Percentiles rank a stretch among this genome's conserved stretches.
These are phyloP conservation scores for Lacanobia wlatinum DNA, from an alignment of 2,888 invertebrate genomes.

Conservation along the genomic window DNA sequence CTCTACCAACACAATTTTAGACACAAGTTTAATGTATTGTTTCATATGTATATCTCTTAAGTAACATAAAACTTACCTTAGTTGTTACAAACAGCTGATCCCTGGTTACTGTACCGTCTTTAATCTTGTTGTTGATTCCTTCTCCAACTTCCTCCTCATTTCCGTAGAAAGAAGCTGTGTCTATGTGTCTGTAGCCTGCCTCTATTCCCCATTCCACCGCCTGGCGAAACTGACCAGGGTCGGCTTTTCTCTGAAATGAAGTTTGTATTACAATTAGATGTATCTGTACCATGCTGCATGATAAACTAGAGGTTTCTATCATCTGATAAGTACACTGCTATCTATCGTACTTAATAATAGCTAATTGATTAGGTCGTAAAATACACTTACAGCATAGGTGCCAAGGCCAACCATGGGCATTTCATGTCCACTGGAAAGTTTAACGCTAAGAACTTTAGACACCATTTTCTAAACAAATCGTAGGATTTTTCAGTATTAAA, in stretches of 20 bases:
- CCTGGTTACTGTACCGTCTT: conserved; percentile 84
- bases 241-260: conserved; percentile 78
- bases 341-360: neutral
- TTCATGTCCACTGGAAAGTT: conserved; percentile 88
- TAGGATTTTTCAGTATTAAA: too few relatives aligned
- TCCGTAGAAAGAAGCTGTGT: conserved; percentile 87
- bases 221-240: conserved; percentile 78
- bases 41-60: too few relatives aligned
- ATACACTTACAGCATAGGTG: conserved; percentile 89
- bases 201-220: conserved; percentile 89
- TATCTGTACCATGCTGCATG: neutral
- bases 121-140: conserved; percentile 86
- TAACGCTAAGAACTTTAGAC: conserved; percentile 79
- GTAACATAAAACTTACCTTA: conserved; percentile 78
- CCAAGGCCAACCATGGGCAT: conserved; percentile 93
- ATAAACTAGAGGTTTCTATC: too few relatives aligned
- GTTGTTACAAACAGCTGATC: conserved; percentile 90
- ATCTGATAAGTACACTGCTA: neutral
- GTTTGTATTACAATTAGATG: too few relatives aligned
- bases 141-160: conserved; percentile 89
- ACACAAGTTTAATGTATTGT: neutral
- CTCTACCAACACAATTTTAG: neutral
- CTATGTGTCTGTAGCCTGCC: conserved; percentile 89
- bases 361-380: neutral
- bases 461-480: conserved; percentile 67